Evolutionary conservation across 2,113 vertebrate species (phyloP), one percentile per base, ranked within the genome.

Genomic region (Lagopus leucura): DNA sequence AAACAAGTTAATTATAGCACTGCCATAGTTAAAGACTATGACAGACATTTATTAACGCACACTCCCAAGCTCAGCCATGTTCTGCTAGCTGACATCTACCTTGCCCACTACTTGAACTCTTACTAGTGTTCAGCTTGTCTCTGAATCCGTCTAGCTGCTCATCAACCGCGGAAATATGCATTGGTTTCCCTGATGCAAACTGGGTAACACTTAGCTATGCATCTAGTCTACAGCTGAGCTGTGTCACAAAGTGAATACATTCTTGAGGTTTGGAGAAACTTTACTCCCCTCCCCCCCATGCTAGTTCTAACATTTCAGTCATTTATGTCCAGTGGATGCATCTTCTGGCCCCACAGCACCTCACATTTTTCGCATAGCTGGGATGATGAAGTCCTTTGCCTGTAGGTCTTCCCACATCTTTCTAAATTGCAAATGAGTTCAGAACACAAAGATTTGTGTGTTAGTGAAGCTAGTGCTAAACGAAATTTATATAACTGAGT

Each of bases 1-100:
- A 95, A 94, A 94, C 93, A 83, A 69, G 79, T 88, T 96, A 95
- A 95, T 94, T 83, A 78, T 88, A 92, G 93, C 85, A 40, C 55
- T 88, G 75, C 85, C 67, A 2, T 27, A 72, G 72, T 86, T 64
- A 66, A 84, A 50, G 48, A 50, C 22, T 50, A 50, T 50, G 48
- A 50, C 48, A 50, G 48, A 50, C 48, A 12, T 48, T 24, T 48
- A 48, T 91, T 94, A 95, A 77, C 64, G 65, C n/a, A 5, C 24
- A 5, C 24, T 95, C 25, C 38, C 85, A 28, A 52, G 82, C 82
- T 48, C 64, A 74, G 2, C 47, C 8, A 1, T 58, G 43, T 73
- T 87, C 57, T 58, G 0, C 38, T 82, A 57, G 47, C 32, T 78
- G 60, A 81, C 78, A 54, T 74, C 54, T 43, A 6, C 30, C 52